Evolutionary conservation across 2,113 vertebrate species (phyloP).

Genomic region (Thermophis baileyi): DNA sequence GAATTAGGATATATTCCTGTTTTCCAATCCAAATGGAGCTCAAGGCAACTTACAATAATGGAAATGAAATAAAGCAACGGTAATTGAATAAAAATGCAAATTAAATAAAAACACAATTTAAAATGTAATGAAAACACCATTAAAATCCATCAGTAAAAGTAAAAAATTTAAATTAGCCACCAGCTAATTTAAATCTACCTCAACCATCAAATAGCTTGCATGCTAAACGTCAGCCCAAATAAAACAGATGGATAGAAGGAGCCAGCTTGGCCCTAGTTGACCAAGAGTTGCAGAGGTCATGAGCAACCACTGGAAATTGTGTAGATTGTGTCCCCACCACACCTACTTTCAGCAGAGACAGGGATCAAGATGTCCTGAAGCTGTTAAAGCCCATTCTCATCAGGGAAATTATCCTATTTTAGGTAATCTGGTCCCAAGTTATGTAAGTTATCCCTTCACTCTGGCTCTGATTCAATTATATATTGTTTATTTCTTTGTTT

Average conservation of each 20-base stretch:
- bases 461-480: neutral
- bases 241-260: neutral
- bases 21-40: neutral
- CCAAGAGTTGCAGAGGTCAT: neutral
- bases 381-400: neutral
- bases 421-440: neutral
- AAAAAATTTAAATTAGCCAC: neutral
- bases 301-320: neutral
- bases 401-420: neutral
- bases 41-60: neutral
- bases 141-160: neutral
- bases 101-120: neutral
- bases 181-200: neutral
- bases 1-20: neutral
- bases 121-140: neutral
- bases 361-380: neutral
- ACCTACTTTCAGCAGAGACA: neutral
- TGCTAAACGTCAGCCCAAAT: neutral
- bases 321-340: neutral
- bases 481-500: neutral
- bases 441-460: neutral
- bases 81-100: neutral
- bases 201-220: neutral
- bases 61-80: neutral
- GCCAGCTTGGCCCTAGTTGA: neutral